Evolutionary conservation across 1,140 invertebrate genomes (phyloP).

Genomic region (Drosophila orena): DNA sequence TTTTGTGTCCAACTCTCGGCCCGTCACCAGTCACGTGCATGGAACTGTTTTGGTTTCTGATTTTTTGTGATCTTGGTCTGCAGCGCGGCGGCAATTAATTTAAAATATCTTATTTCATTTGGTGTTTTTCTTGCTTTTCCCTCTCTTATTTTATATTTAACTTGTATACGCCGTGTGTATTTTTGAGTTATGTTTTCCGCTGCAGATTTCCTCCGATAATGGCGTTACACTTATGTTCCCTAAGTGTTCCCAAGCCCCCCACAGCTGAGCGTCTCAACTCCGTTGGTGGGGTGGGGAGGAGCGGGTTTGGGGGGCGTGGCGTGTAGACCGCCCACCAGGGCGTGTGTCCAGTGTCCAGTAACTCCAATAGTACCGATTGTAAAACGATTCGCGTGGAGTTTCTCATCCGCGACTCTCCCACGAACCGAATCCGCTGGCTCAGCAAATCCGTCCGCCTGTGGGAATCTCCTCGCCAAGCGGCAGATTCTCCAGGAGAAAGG

Average conservation of each 20-base stretch:
- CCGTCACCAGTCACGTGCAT: constrained; percentile 62
- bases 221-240: constrained; percentile 75
- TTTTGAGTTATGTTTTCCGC: constrained; percentile 83
- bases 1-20: constrained; percentile 13
- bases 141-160: constrained; percentile 56
- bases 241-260: constrained; percentile 49
- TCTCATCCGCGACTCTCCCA: constrained; percentile 45
- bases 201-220: constrained; percentile 75
- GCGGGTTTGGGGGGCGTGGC: too few species aligned
- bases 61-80: constrained; percentile 19
- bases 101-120: constrained; percentile 82
- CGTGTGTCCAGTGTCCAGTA: constrained; percentile 5
- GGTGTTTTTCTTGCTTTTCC: constrained; percentile 43
- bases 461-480: constrained; percentile 6
- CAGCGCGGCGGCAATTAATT: constrained; percentile 66
- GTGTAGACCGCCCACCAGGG: constrained; percentile 23
- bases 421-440: constrained; percentile 48
- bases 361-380: constrained; percentile 34
- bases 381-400: constrained; percentile 40
- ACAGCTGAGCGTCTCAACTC: too few species aligned
- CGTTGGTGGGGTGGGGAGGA: too few species aligned
- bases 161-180: constrained; percentile 55
- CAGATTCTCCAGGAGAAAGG: constrained; percentile 20
- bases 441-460: constrained; percentile 36
- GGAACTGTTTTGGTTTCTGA: constrained; percentile 37